Evolutionary conservation across 2,888 invertebrate species (phyloP), one percentile per base, ranked within the genome.

Genomic region (Alloplasta piceator): DNA sequence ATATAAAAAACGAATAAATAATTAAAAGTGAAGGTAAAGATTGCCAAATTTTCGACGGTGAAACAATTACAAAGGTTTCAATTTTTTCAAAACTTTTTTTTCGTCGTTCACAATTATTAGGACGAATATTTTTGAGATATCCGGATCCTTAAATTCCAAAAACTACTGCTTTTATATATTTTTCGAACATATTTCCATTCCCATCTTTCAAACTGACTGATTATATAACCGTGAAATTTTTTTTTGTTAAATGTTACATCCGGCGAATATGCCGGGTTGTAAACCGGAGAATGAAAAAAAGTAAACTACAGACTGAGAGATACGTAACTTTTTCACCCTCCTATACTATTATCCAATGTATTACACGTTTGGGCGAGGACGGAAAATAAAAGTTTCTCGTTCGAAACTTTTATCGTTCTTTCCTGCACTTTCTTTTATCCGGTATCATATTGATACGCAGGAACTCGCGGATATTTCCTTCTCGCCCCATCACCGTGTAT

Each of bases 331-430:
- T 56, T n/a, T 41, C 41, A 5, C 41, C 41, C 7, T 6, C 41
- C 5, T 7, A 41, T 41, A 41, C 5, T 41, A 41, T 41, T 41
- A 4, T 10, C n/a, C 7, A 4, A 48, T 48, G 10, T 48, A 48
- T 48, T 36, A 6, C 6, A 9, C 7, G 66, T 64, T n/a, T 39
- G 64, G 58, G 64, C 48, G 48, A 46, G 16, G 56, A 26, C 39
- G 46, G 26, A 46, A 43, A 61, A 76, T 52, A 68, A 76, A 76
- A 76, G 75, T 76, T 61, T 52, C 52, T 52, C 52, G 60, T 68
- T 68, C 46, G n/a, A 76, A 76, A 76, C 61, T 76, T 76, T 76
- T 61, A 76, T 75, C 75, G 68, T 43, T 63, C 39, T 60, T 61
- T 38, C 39, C 52, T 52, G 12, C 39, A 41, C 38, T 41, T 61